Evolutionary conservation across 2,797 vertebrate species (phyloP), one percentile per base, ranked within the genome.

Genomic region (Myoxocephalus aenaeus): DNA sequence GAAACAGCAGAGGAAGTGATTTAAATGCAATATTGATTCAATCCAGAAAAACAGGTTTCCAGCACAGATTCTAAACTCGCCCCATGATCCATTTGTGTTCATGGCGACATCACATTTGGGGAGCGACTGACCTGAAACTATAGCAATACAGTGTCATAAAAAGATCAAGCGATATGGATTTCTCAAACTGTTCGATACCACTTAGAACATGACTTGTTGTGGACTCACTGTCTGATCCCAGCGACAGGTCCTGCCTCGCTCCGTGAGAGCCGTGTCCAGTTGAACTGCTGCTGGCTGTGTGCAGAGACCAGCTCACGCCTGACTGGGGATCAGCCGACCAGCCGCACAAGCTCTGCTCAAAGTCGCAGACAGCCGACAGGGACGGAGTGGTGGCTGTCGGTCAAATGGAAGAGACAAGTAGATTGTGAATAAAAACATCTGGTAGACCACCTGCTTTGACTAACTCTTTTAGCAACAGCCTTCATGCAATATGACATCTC

Each of bases 281-380:
- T 9, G 92, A 93, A 17, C 93, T 69, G 77, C 86, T 84, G 84
- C 83, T 70, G 70, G 88, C 90, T 2, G 86, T 95, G 91, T 96
- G 96, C 71, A 97, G 94, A 20, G 94, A 94, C 97, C 97, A 98
- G 0, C 92, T 96, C 78, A 97, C 96, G 53, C 96, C 96, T 0
- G 95, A 97, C 84, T 94, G 94, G 1, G 94, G 95, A 83, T 99
- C 98, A 0, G 97, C 96, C 2, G 96, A 95, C 98, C 98, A 99
- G 83, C 97, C 97, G 40, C 98, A 99, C 89, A 98, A 75, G 83
- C 91, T 95, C 77, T 93, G 92, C 87, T 96, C 97, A 73, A 99
- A 99, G 92, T 98, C 97, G 84, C 98, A 99, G 17, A 97, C 96
- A 65, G 97, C 97, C 69, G 93, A 97, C 92, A 92, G 94, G 79